Conservation (phyloP, 2,797 vertebrate species). For the Kryptolebias ocellatus region DNA sequence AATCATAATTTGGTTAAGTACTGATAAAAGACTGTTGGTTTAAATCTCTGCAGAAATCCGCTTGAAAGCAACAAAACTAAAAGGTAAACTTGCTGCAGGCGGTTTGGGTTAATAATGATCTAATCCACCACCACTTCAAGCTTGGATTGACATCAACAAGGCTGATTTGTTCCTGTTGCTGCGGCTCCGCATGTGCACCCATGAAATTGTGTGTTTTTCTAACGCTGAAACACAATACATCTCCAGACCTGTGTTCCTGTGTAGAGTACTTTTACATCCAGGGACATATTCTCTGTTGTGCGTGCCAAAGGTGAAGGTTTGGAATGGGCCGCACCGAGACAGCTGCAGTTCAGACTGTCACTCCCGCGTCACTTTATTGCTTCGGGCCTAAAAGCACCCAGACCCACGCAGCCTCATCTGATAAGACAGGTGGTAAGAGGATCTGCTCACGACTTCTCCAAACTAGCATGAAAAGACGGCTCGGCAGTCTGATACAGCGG, state of each 20-base stretch:
- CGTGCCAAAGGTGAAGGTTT: constrained; percentile 38
- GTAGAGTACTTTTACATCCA: constrained; percentile 9
- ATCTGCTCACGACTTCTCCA: constrained; percentile 63
- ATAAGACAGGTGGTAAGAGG: constrained; percentile 71
- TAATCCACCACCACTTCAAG: constrained; percentile 58
- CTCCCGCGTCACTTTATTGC: constrained; percentile 64
- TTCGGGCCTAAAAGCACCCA: constrained; percentile 61
- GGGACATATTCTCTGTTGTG: not conserved
- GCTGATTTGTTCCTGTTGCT: constrained; percentile 46
- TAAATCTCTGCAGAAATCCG: constrained; percentile 47
- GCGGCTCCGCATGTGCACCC: constrained; percentile 21
- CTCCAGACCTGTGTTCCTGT: constrained; percentile 16
- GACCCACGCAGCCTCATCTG: constrained; percentile 70
- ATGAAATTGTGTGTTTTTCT: constrained; percentile 22
- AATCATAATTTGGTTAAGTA: constrained; percentile 40
- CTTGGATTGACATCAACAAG: constrained; percentile 62
- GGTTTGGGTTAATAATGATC: constrained; percentile 56
- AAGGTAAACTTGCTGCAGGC: constrained; percentile 54
- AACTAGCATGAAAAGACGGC: constrained; percentile 59
- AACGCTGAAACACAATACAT: constrained; percentile 15
- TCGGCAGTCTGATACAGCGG: constrained; percentile 35
- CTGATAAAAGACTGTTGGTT: constrained; percentile 43
- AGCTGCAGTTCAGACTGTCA: constrained; percentile 82
- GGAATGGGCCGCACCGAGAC: constrained; percentile 66
- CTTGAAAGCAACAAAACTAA: constrained; percentile 20